Evolutionary conservation across 2,113 vertebrate species (phyloP).

Genomic region (Mixornis gularis): DNA sequence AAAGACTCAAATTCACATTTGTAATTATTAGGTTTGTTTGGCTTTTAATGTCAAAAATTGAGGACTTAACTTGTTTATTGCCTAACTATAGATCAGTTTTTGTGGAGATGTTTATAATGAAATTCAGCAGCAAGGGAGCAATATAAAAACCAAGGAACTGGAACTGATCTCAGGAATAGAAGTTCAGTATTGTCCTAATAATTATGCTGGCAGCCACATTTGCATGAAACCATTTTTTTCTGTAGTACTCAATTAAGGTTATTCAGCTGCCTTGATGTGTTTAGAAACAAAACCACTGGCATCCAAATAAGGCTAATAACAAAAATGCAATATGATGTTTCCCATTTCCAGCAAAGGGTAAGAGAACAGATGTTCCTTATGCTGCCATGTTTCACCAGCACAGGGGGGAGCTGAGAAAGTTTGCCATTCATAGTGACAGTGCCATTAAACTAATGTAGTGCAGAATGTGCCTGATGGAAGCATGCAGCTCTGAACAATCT

Average conservation of each 20-base stretch:
- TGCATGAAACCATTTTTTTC: slow-evolving; percentile 55
- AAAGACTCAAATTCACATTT: neutral
- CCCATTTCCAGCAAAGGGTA: slow-evolving; percentile 62
- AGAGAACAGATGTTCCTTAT: slow-evolving; percentile 63
- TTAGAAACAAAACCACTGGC: slow-evolving; percentile 67
- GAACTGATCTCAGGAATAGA: slow-evolving; percentile 47
- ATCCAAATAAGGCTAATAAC: slow-evolving; percentile 67
- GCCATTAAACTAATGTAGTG: slow-evolving; percentile 51
- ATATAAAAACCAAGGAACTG: slow-evolving; percentile 63
- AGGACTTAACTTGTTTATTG: slow-evolving; percentile 36
- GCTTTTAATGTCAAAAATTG: slow-evolving; percentile 40
- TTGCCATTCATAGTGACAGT: slow-evolving; percentile 38
- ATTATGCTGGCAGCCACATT: slow-evolving; percentile 52
- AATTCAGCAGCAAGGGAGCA: slow-evolving; percentile 56
- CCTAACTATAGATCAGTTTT: slow-evolving; percentile 44
- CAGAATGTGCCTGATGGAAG: neutral
- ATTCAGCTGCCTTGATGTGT: slow-evolving; percentile 58
- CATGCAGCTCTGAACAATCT: slow-evolving; percentile 13
- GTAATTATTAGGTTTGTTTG: slow-evolving; percentile 16
- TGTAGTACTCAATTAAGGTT: slow-evolving; percentile 63
- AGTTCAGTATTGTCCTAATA: slow-evolving; percentile 57
- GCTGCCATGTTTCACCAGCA: slow-evolving; percentile 57
- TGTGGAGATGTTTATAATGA: slow-evolving; percentile 53
- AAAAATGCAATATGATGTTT: slow-evolving; percentile 57
- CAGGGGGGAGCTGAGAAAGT: slow-evolving; percentile 59